Percentiles rank a stretch among this genome's conserved stretches.
phyloP scores from a whole-genome alignment of 2,888 invertebrate genomes.

The Ormyrus labotus region DNA sequence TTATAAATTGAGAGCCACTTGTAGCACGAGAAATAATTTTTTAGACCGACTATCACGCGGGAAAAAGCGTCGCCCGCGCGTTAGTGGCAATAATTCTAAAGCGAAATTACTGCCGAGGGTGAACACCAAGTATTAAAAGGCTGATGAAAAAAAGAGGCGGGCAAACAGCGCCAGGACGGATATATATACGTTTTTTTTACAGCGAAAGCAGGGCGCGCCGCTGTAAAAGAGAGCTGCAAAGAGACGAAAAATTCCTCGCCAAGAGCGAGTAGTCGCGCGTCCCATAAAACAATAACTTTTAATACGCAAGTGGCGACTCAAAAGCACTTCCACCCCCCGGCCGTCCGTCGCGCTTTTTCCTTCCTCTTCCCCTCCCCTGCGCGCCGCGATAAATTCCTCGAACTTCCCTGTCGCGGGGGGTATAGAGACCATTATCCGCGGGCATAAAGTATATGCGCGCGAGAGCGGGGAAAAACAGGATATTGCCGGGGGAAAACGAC shows the following conservation, averaged over 20 bases:
- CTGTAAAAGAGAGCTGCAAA: too few relatives aligned
- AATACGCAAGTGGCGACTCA: slow-evolving; percentile 46
- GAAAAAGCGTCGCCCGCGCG: too few relatives aligned
- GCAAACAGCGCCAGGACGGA: background rate
- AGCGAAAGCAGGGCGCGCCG: background rate
- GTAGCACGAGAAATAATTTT: too few relatives aligned
- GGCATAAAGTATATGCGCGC: slow-evolving; percentile 45
- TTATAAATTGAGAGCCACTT: too few relatives aligned
- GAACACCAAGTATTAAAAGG: too few relatives aligned
- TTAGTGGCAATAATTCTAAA: too few relatives aligned
- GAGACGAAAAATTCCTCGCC: too few relatives aligned
- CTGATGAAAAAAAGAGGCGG: background rate
- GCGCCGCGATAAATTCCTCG: slow-evolving; percentile 43
- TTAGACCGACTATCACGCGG: too few relatives aligned
- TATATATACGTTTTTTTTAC: background rate
- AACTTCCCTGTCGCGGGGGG: slow-evolving; percentile 26
- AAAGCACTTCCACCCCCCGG: slow-evolving; percentile 24
- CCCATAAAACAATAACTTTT: slow-evolving; percentile 48
- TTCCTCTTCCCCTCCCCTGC: background rate
- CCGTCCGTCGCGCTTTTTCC: slow-evolving; percentile 1
- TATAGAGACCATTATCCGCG: slow-evolving; percentile 42
- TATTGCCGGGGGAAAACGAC: slow-evolving; percentile 38
- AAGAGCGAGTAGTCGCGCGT: background rate
- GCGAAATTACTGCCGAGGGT: too few relatives aligned
- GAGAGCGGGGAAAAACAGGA: slow-evolving; percentile 19